Evolutionary conservation across 2,888 invertebrate species (phyloP).

Genomic region (Ctenicera cuprea): DNA sequence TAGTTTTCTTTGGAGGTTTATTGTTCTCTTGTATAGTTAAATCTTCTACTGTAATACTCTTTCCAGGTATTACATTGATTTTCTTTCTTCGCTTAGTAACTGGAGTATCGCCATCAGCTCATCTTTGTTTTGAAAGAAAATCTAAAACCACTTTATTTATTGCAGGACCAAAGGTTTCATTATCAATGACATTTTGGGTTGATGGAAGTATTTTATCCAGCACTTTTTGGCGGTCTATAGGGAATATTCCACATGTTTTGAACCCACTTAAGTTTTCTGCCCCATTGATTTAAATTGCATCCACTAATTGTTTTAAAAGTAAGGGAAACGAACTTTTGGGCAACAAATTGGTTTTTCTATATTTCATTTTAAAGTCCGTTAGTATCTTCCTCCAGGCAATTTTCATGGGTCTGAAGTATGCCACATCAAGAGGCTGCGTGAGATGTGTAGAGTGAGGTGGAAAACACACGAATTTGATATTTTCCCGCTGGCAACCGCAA

Average conservation of each 20-base stretch:
- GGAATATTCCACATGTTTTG: not conserved
- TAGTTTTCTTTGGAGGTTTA: no score
- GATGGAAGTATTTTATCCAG: constrained; percentile 3
- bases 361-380: constrained; percentile 5
- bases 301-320: constrained; percentile 10
- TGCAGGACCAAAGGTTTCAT: not conserved
- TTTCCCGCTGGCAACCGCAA: constrained; percentile 59
- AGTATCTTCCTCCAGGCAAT: constrained; percentile 54
- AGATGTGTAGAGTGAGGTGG: constrained; percentile 62
- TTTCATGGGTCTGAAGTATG: constrained; percentile 61
- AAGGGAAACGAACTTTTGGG: constrained; percentile 24
- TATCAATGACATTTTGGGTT: constrained; percentile 1
- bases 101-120: no score
- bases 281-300: not conserved
- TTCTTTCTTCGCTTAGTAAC: constrained; percentile 1
- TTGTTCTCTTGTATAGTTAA: no score
- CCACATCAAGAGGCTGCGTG: constrained; percentile 58
- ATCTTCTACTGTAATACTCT: not conserved
- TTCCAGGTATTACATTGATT: not conserved
- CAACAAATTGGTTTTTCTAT: constrained; percentile 15
- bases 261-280: constrained; percentile 13
- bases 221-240: constrained; percentile 4
- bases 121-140: not conserved
- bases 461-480: constrained; percentile 61
- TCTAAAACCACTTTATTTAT: no score